phyloP scores from a whole-genome alignment of 2,113 vertebrate genomes.

The Pachycephala philippinensis region DNA sequence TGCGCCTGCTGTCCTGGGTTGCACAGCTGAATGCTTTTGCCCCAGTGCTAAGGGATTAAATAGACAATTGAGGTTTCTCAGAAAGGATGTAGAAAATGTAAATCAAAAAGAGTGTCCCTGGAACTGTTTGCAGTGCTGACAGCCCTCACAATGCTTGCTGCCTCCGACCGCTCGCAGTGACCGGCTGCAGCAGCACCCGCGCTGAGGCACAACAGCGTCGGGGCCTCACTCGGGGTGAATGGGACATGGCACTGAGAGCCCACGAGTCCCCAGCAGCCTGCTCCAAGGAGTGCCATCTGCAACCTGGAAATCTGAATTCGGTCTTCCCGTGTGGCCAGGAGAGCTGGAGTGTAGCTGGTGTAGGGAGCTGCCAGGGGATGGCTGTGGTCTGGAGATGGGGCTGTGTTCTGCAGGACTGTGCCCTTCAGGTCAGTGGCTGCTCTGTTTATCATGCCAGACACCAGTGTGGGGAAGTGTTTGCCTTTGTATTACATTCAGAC shows the following conservation, averaged over 20 bases:
- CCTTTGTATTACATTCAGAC: neutral
- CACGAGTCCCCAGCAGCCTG: neutral
- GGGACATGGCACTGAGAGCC: neutral
- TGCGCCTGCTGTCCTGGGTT: conserved; percentile 27
- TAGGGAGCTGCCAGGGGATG: neutral
- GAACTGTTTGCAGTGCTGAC: conserved; percentile 31
- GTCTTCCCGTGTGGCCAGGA: rapidly evolving
- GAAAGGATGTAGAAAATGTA: conserved; percentile 45
- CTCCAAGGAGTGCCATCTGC: neutral
- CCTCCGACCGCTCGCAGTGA: neutral
- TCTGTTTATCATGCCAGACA: neutral
- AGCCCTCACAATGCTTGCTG: conserved; percentile 1
- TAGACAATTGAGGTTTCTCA: conserved; percentile 62
- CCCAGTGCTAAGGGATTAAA: conserved; percentile 40
- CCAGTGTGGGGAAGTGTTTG: neutral
- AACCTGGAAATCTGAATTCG: neutral
- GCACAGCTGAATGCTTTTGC: conserved; percentile 39
- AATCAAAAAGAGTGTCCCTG: conserved; percentile 37
- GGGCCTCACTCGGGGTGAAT: rapidly evolving
- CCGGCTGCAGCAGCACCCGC: neutral
- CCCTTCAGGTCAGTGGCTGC: neutral
- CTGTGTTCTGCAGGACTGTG: neutral
- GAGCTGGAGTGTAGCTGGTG: neutral
- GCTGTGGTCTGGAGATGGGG: neutral
- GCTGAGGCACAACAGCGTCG: rapidly evolving